These are phyloP conservation scores for Prionace glauca DNA, from an alignment of 2,797 vertebrate genomes.

Conservation along the genomic window DNA sequence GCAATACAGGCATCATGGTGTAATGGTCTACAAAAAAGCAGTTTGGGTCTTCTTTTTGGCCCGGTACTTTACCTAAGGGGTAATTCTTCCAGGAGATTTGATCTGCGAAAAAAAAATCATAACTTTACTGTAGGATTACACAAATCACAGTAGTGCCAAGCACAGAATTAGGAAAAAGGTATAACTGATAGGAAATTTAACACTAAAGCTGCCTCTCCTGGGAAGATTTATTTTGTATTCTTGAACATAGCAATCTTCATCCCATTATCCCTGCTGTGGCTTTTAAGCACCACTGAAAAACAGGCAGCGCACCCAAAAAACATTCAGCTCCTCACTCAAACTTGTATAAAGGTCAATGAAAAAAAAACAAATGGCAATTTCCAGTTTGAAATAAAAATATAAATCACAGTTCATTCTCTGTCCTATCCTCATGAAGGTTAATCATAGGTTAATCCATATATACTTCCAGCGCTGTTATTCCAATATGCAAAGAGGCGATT, in stretches of 20 bases:
- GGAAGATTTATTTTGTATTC: background rate
- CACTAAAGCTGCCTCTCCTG: background rate
- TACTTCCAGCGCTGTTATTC: background rate
- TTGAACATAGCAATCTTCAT: background rate
- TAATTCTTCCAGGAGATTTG: constrained; percentile 73
- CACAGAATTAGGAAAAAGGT: background rate
- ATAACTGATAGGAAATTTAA: background rate
- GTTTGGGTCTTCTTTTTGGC: constrained; percentile 81
- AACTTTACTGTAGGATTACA: constrained; percentile 20
- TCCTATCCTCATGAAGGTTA: background rate
- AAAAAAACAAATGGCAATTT: background rate
- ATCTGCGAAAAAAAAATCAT: constrained; percentile 55
- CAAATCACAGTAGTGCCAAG: background rate
- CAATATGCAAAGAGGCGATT: background rate
- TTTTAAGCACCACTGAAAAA: background rate
- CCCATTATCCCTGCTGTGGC: background rate
- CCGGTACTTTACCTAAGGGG: constrained; percentile 80
- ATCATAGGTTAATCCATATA: background rate
- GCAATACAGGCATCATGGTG: constrained; percentile 75
- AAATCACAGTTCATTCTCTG: background rate
- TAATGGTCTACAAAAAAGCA: constrained; percentile 76
- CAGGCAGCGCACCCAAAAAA: no score
- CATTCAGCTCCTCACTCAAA: background rate
- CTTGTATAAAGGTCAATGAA: background rate
- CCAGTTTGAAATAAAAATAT: background rate